phyloP scores from a whole-genome alignment of 2,797 vertebrate species.

The Geotrypetes seraphini region DNA sequence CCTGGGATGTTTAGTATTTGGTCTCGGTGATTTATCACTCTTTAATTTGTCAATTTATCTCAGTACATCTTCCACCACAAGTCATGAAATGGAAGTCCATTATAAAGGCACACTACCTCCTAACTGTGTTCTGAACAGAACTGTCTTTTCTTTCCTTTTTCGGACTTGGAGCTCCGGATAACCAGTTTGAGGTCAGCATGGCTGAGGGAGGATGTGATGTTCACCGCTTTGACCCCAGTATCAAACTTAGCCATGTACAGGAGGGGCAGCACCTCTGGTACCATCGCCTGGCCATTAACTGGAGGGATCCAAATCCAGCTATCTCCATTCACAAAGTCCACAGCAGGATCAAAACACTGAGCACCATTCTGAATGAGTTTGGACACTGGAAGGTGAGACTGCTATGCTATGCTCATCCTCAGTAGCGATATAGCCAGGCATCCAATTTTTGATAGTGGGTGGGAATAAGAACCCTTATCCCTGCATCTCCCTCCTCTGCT shows the following conservation, averaged over 20 bases:
- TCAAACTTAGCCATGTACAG: constrained; percentile 68
- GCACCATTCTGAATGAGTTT: constrained; percentile 79
- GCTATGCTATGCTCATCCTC: too few species aligned
- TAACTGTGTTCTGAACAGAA: too few species aligned
- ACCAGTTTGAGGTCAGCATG: constrained; percentile 66
- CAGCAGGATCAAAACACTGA: constrained; percentile 76
- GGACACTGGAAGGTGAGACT: constrained; percentile 78
- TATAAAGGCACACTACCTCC: too few species aligned
- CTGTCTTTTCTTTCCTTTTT: not conserved
- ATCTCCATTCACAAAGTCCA: constrained; percentile 53
- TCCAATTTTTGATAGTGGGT: too few species aligned
- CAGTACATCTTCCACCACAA: too few species aligned
- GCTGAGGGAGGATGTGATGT: constrained; percentile 75
- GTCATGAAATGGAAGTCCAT: too few species aligned
- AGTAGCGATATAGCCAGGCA: too few species aligned
- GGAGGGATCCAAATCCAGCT: constrained; percentile 84
- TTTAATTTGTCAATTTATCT: too few species aligned
- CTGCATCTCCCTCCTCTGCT: too few species aligned
- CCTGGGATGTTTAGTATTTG: too few species aligned
- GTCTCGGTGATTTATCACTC: too few species aligned
- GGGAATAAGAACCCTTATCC: too few species aligned
- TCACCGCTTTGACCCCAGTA: constrained; percentile 83
- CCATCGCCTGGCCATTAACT: constrained; percentile 82
- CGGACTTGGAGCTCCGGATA: constrained; percentile 61
- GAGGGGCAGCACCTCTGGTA: constrained; percentile 68